Conservation (phyloP, 2,888 invertebrate genomes). For the Trichogramma evanescens region DNA sequence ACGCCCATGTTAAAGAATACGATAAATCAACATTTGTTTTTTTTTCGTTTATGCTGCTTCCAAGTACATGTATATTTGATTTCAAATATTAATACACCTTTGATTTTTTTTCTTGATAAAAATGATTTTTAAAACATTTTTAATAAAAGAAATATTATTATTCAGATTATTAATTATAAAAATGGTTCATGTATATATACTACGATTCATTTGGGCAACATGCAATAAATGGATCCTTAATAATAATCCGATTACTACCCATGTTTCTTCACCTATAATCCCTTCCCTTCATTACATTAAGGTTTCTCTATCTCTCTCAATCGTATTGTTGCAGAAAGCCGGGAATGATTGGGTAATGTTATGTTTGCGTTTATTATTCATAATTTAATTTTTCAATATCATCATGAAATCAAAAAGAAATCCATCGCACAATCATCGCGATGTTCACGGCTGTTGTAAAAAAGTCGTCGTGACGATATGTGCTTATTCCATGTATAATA, state of each 20-base stretch:
- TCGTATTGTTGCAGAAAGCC: constrained; percentile 40
- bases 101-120: no score
- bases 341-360: constrained; percentile 42
- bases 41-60: no score
- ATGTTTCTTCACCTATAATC: constrained; percentile 4
- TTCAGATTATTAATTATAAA: no score
- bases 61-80: no score
- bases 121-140: no score
- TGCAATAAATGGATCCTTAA: no score
- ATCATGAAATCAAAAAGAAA: constrained; percentile 16
- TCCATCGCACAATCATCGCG: constrained; percentile 24
- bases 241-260: no score
- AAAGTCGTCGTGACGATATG: constrained; percentile 23
- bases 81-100: no score
- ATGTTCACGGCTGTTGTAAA: constrained; percentile 27
- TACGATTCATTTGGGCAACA: constrained; percentile 6
- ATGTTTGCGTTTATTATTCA: constrained; percentile 32
- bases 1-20: no score
- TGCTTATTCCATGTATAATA: constrained; percentile 15
- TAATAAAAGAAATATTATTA: no score
- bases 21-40: no score
- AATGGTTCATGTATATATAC: background rate
- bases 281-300: constrained; percentile 9
- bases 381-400: constrained; percentile 18
- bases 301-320: constrained; percentile 22